Conservation (phyloP, 1,140 invertebrate genomes). For the Microplitis demolitor region DNA sequence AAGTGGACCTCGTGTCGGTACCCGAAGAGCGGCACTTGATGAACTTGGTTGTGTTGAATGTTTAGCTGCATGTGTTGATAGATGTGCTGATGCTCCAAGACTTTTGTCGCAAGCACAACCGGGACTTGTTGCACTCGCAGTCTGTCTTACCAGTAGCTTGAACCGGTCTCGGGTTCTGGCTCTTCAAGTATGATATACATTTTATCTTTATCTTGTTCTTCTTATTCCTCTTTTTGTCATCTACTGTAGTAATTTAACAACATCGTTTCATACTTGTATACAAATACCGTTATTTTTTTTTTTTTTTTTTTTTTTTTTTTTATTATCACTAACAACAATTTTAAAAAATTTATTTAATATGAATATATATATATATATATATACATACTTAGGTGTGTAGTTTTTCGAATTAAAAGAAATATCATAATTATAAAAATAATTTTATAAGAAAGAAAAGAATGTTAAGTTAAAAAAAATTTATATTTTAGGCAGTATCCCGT, state of each 20-base stretch:
- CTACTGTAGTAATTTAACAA: not conserved
- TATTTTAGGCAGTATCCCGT: not conserved
- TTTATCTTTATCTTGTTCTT: not conserved
- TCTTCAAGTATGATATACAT: constrained; percentile 70
- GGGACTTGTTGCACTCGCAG: constrained; percentile 83
- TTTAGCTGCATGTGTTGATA: constrained; percentile 75
- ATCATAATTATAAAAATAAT: too few species aligned
- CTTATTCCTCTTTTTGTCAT: not conserved
- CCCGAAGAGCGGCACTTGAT: constrained; percentile 75
- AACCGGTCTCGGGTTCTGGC: constrained; percentile 81
- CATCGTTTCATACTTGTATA: not conserved
- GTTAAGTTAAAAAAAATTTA: too few species aligned
- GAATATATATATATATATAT: too few species aligned
- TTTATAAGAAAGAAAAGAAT: not conserved
- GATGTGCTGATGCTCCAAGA: constrained; percentile 76
- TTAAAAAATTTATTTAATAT: not conserved
- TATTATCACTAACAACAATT: not conserved
- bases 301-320: constrained; percentile 5
- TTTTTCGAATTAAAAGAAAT: too few species aligned
- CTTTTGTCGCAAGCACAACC: constrained; percentile 77
- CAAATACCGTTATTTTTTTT: not conserved
- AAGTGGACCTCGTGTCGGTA: constrained; percentile 56
- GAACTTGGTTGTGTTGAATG: constrained; percentile 90
- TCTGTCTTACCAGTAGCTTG: constrained; percentile 85
- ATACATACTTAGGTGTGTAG: too few species aligned